Evolutionary conservation across 2,113 vertebrate genomes (phyloP).

Genomic region (Oreochromis niloticus): DNA sequence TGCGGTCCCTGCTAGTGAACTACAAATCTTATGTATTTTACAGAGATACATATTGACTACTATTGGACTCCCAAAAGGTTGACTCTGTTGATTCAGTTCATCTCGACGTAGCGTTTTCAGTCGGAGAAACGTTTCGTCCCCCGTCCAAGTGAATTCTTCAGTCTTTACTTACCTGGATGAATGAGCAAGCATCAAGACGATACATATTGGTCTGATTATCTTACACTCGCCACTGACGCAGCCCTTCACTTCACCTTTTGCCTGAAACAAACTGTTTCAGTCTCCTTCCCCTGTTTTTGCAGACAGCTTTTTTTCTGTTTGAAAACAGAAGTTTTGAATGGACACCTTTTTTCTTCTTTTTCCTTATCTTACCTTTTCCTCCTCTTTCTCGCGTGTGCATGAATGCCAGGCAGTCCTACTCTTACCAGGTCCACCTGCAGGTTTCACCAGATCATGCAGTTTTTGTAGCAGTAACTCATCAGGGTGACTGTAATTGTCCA

Average conservation of each 20-base stretch:
- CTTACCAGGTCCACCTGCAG: not conserved
- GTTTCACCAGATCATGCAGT: not conserved
- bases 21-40: too few species aligned
- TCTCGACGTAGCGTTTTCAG: too few species aligned
- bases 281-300: not conserved
- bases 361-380: not conserved
- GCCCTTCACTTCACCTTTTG: not conserved
- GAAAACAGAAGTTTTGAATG: not conserved
- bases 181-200: not conserved
- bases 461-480: not conserved
- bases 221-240: not conserved
- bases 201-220: not conserved
- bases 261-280: not conserved
- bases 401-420: not conserved
- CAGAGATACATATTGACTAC: too few species aligned
- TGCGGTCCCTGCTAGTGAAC: too few species aligned
- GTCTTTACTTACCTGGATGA: not conserved
- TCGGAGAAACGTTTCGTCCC: too few species aligned
- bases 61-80: too few species aligned
- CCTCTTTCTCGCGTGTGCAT: not conserved
- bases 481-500: not conserved
- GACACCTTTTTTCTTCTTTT: not conserved
- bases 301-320: not conserved
- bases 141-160: not conserved
- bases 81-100: too few species aligned